Evolutionary conservation across 2,888 invertebrate genomes (phyloP), one percentile per base, ranked within the genome.

Genomic region (Leptarthrus brevirostris): DNA sequence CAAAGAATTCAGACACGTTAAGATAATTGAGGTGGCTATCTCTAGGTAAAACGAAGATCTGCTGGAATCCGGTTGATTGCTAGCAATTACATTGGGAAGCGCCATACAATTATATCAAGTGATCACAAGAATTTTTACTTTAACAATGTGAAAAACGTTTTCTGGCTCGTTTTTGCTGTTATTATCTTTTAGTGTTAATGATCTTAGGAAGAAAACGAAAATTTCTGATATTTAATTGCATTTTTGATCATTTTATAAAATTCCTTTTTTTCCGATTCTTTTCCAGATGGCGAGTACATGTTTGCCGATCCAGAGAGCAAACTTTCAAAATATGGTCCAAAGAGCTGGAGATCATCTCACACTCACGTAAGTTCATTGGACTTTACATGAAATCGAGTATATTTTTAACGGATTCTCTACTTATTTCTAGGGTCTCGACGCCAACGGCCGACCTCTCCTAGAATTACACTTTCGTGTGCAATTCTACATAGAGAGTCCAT

Each of bases 241-340:
- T 24, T 40, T 47, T 47, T n/a, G n/a, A 20, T 47, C n/a, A 12
- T 12, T 12, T 47, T 47, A 6, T 18, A 12, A 1, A 26, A 54
- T 24, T 26, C n/a, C 22, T 44, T 8, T 34, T 53, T 52, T 30
- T 14, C 44, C 34, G 16, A 0, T 20, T 58, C 78, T 79, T 79
- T 91, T 92, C 47, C 89, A 97, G 97, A 96, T 89, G 95, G 94
- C 87, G 97, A 97, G 88, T 96, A 94, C 87, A 90, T 96, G 83
- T 98, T 97, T 87, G 92, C 96, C 86, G 95, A 97, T 86, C 91
- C 92, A 84, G 96, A 96, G 86, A 94, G 93, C 88, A 97, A 97
- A 87, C 89, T 98, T 82, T 95, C 95, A 83, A 97, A 97, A 87
- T 95, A 96, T 88, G 96, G 96, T 81, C 95, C 96, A 82, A 97